Evolutionary conservation across 30 jellyfish, hydroid and myxozoan genomes (phyloP).

Genomic region (Sanderia malayensis): DNA sequence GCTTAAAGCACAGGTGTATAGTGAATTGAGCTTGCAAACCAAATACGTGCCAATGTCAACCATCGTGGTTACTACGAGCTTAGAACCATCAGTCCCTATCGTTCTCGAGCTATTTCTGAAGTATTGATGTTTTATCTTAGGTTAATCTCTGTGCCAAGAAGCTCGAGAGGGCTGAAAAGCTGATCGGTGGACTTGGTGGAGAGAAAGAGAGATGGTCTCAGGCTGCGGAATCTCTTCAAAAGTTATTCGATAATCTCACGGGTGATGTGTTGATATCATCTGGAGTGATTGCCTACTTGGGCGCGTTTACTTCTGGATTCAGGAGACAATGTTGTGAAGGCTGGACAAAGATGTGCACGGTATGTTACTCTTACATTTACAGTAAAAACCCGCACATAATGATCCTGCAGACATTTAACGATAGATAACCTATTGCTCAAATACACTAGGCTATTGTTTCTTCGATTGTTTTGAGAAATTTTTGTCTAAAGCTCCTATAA

Average conservation of each 20-base stretch:
- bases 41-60: no score
- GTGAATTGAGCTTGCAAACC: no score
- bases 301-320: constrained; percentile 93
- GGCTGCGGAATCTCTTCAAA: constrained; percentile 84
- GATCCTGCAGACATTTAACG: no score
- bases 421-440: no score
- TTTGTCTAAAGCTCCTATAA: no score
- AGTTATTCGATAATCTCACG: constrained; percentile 73
- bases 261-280: constrained; percentile 96
- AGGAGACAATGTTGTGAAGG: constrained; percentile 84
- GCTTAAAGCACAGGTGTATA: no score
- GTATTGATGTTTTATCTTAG: no score
- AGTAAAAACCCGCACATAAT: no score
- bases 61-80: no score
- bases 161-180: constrained; percentile 92
- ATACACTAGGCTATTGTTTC: no score
- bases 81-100: no score
- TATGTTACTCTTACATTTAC: constrained; percentile 4
- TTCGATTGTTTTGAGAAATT: not conserved
- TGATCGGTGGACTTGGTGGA: constrained; percentile 98
- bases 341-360: constrained; percentile 92
- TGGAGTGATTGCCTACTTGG: constrained; percentile 94
- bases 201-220: constrained; percentile 91
- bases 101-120: no score
- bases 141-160: constrained; percentile 95